Base-by-base conservation (phyloP, 1,140 invertebrate species). In the Apolygus lucorum region DNA sequence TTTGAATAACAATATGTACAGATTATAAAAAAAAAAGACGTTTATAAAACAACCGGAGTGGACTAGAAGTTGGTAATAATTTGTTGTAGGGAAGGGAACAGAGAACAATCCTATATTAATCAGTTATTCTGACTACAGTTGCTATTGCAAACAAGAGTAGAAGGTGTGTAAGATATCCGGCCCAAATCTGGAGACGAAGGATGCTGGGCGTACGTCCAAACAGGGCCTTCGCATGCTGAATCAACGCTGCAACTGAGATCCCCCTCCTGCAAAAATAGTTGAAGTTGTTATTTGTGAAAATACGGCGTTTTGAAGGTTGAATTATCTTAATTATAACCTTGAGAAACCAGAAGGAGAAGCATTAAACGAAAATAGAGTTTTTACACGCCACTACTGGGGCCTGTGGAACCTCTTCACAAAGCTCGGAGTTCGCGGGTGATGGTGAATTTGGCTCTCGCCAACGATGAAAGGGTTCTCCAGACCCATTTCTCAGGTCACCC, bases 191-290 rank as follows among this genome's bases (percentile, higher is more conserved):
- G 17, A 26, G 26, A 63, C 59, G 68, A 62, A 69, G 59, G 25
- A 28, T 22, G 21, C 17, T 22, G 11, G 8, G 54, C 28, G 27
- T 28, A 28, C 17, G 59, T 63, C 59, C 52, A 34, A 29, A 28
- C 17, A 63, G 62, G 62, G 78, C 81, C 78, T 83, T 80, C 78
- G 74, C 83, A 84, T 81, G 79, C 78, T 79, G 82, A 81, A 83
- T 82, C 83, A 82, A 82, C 83, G 80, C 82, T 84, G 78, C 83
- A 84, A 82, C 82, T 83, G 79, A 84, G 78, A 77, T 81, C 79
- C 79, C 83, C 83, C 79, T 84, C 82, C 83, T 84, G 78, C 73
- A 77, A 74, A 79, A 74, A n/a, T 77, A 63, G 63, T n/a, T n/a
- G n/a, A n/a, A n/a, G n/a, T n/a, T n/a, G n/a, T n/a, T n/a, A n/a